A percentile compares a stretch with the other conserved stretches of the same genome.
phyloP scores from a whole-genome alignment of 2,797 vertebrate genomes.

The Argyrosomus regius region DNA sequence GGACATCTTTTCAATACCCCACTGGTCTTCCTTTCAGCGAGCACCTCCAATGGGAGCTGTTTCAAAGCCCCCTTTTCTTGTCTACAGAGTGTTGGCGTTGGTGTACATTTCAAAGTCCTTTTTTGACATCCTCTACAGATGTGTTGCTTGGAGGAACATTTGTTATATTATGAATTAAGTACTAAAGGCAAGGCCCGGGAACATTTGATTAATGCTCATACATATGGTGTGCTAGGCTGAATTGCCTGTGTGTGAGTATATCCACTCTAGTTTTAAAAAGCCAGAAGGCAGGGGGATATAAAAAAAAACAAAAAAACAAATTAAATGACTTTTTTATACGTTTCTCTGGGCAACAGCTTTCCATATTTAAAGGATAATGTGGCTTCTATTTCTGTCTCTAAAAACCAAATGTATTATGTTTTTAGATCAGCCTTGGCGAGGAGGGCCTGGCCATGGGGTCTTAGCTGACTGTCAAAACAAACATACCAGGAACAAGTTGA shows the following conservation, averaged over 20 bases:
- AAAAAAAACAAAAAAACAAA: conserved; percentile 49
- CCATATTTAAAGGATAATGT: conserved; percentile 74
- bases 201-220: conserved; percentile 77
- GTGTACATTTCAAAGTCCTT: conserved; percentile 83
- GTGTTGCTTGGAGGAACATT: conserved; percentile 79
- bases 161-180: conserved; percentile 75
- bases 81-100: conserved; percentile 71
- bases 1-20: conserved; percentile 77
- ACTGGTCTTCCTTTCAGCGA: conserved; percentile 72
- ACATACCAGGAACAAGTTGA: conserved; percentile 82
- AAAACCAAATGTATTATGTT: conserved; percentile 79
- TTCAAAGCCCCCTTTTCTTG: conserved; percentile 79
- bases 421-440: conserved; percentile 70
- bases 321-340: conserved; percentile 65
- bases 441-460: conserved; percentile 74
- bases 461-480: conserved; percentile 85
- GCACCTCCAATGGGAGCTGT: conserved; percentile 71
- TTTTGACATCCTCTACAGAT: conserved; percentile 83
- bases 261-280: conserved; percentile 55
- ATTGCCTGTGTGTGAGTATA: conserved; percentile 44
- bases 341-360: conserved; percentile 74
- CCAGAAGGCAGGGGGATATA: conserved; percentile 58
- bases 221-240: conserved; percentile 59
- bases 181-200: conserved; percentile 71
- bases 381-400: conserved; percentile 77